phyloP scores from a whole-genome alignment of 2,888 invertebrate genomes.

The Drosophila barbarae region DNA sequence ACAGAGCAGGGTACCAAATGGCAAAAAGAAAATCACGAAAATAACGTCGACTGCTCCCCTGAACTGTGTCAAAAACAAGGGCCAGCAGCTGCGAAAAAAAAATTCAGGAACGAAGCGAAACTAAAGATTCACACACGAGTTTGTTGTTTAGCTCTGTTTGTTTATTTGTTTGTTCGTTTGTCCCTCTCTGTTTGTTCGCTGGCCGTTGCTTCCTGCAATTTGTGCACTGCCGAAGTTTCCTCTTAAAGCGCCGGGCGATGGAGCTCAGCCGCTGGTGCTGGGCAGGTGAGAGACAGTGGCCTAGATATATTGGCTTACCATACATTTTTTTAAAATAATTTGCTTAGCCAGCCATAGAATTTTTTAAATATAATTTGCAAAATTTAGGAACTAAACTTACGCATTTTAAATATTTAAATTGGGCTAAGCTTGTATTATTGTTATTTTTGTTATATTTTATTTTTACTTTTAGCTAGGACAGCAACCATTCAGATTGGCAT shows the following conservation, averaged over 20 bases:
- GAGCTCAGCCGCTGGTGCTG: conserved; percentile 43
- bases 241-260: conserved; percentile 44
- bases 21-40: conserved; percentile 34
- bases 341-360: background rate
- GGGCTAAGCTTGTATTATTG: background rate
- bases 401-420: background rate
- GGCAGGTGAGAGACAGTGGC: conserved; percentile 12
- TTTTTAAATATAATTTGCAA: background rate
- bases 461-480: background rate
- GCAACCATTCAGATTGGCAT: background rate
- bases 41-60: conserved; percentile 60
- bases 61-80: conserved; percentile 66
- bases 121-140: conserved; percentile 44
- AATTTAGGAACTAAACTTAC: rapidly evolving
- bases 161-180: conserved; percentile 56
- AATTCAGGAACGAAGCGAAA: conserved; percentile 18
- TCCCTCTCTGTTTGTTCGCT: conserved; percentile 36
- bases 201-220: conserved; percentile 65
- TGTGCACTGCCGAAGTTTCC: conserved; percentile 61
- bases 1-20: conserved; percentile 17
- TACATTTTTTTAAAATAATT: background rate
- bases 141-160: conserved; percentile 59
- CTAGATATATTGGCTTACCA: background rate
- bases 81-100: conserved; percentile 23
- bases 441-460: too few species aligned